Conservation (phyloP, 2,888 invertebrate species). For the Tenthredo scrophulariae region DNA sequence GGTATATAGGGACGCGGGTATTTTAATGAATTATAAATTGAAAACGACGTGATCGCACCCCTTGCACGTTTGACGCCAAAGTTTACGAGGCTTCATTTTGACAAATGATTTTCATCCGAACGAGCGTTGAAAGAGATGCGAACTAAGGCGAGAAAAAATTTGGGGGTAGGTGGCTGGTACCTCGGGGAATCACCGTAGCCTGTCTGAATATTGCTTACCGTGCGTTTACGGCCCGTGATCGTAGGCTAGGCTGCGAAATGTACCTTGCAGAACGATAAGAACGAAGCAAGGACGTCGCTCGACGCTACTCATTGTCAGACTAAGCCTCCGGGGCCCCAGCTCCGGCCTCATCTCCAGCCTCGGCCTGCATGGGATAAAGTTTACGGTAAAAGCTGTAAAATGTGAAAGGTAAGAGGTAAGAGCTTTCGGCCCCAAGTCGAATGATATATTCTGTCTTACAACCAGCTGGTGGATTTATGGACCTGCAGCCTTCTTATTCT, state of each 20-base stretch:
- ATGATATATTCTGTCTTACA: slow-evolving; percentile 30
- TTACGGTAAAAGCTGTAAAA: slow-evolving; percentile 31
- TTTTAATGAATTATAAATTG: slow-evolving; percentile 59
- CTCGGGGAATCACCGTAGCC: slow-evolving; percentile 26
- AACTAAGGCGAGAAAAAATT: neutral
- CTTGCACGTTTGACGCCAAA: slow-evolving; percentile 21
- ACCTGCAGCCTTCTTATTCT: slow-evolving; percentile 2
- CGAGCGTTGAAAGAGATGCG: slow-evolving; percentile 23
- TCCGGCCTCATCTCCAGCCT: neutral
- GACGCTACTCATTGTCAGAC: slow-evolving; percentile 13
- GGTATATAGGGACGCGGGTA: neutral
- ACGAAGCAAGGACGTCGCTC: slow-evolving; percentile 19
- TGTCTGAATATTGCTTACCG: slow-evolving; percentile 33
- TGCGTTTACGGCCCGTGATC: neutral
- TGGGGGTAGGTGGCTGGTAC: neutral
- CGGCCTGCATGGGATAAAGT: neutral
- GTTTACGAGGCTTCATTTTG: slow-evolving; percentile 54
- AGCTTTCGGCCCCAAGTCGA: slow-evolving; percentile 27
- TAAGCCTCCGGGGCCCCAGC: neutral
- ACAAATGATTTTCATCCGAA: slow-evolving; percentile 55
- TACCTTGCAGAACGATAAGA: neutral
- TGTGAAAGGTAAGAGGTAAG: slow-evolving; percentile 32
- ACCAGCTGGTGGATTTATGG: slow-evolving; percentile 19
- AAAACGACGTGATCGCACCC: slow-evolving; percentile 52
- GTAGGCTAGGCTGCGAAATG: neutral